Percentiles rank a stretch among this genome's conserved stretches.
These are phyloP conservation scores for Andrena bicolor DNA, from an alignment of 2,888 invertebrate genomes.

Conservation along the genomic window DNA sequence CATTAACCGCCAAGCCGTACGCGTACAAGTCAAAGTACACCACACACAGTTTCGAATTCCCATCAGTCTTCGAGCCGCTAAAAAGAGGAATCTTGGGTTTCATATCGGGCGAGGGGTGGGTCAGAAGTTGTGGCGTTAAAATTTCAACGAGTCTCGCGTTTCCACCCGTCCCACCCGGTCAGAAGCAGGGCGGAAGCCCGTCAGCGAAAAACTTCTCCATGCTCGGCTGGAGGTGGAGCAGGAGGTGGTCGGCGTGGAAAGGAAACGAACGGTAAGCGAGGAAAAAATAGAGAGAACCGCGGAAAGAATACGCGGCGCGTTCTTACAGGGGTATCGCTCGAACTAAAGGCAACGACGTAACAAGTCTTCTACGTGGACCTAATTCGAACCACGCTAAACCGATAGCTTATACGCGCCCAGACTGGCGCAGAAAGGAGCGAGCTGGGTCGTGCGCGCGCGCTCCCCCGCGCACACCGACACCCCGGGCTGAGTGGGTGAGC, in stretches of 20 bases:
- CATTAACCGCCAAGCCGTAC: background rate
- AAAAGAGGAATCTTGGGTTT: constrained; percentile 22
- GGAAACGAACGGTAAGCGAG: too few species aligned
- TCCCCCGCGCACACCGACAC: background rate
- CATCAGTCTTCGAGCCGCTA: background rate
- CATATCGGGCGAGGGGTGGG: constrained; percentile 26
- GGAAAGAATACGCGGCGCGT: constrained; percentile 14
- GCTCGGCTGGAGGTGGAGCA: background rate
- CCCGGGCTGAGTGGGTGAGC: constrained; percentile 16
- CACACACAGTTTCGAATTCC: constrained; percentile 7
- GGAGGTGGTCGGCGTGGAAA: background rate
- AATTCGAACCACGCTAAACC: constrained; percentile 80
- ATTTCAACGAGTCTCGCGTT: constrained; percentile 53
- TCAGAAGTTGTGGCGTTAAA: constrained; percentile 47
- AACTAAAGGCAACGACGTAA: constrained; percentile 75
- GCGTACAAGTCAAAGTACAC: background rate
- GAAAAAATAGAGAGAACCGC: background rate
- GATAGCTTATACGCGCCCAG: constrained; percentile 58
- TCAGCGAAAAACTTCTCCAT: constrained; percentile 47
- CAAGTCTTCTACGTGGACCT: constrained; percentile 80
- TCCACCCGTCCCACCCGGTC: constrained; percentile 18
- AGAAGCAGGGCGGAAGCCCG: constrained; percentile 6
- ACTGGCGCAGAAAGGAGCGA: background rate
- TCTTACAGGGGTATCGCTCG: constrained; percentile 22
- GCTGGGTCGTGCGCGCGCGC: background rate